Percentiles rank a stretch among this genome's conserved stretches.
Conservation (phyloP, 2,888 invertebrate species). For the Drosophila bunnanda region DNA sequence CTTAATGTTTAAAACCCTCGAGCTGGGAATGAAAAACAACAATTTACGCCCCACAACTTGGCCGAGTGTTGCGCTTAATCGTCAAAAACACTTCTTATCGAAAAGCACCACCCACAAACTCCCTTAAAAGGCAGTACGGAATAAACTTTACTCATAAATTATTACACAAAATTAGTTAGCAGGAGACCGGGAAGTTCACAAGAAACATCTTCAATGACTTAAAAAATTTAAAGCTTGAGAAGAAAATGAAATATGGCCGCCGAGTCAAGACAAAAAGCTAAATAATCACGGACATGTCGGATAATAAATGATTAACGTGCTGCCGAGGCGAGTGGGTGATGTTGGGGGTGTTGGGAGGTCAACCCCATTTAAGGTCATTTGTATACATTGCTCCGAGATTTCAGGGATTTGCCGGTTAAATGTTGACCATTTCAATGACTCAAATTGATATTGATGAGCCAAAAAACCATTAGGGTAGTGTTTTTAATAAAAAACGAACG, state of each 20-base stretch:
- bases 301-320: conserved; percentile 79
- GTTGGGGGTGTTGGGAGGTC: conserved; percentile 7
- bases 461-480: conserved; percentile 8
- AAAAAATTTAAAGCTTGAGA: conserved; percentile 40
- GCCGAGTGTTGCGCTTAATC: conserved; percentile 66
- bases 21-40: conserved; percentile 32
- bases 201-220: conserved; percentile 27
- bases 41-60: conserved; percentile 39
- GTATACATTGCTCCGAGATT: conserved; percentile 24
- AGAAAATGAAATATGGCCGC: conserved; percentile 68
- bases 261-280: conserved; percentile 64
- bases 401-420: conserved; percentile 15
- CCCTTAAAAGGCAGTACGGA: conserved; percentile 4
- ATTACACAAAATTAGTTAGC: conserved; percentile 61
- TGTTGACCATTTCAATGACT: conserved; percentile 36
- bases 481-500: not conserved
- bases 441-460: conserved; percentile 71
- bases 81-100: conserved; percentile 59
- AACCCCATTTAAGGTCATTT: conserved; percentile 61
- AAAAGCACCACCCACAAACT: conserved; percentile 27
- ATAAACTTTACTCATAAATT: conserved; percentile 73
- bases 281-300: conserved; percentile 78
- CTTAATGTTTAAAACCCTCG: conserved; percentile 31
- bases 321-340: conserved; percentile 14
- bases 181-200: conserved; percentile 2